A percentile compares a stretch with the other conserved stretches of the same genome.
phyloP scores from a whole-genome alignment of 2,797 vertebrate genomes.

The Crax fasciolata region DNA sequence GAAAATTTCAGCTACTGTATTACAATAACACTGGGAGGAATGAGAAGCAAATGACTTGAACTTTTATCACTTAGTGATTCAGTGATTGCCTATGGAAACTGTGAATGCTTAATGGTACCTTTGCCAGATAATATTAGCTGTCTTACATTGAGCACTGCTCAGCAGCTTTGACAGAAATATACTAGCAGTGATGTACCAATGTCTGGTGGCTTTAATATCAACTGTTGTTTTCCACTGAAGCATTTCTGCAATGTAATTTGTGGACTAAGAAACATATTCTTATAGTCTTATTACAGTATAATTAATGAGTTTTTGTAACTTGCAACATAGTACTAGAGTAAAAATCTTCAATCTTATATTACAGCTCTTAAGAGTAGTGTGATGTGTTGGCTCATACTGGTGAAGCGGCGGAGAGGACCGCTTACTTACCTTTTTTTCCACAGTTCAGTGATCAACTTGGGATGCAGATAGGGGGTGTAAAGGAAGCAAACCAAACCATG shows the following conservation, averaged over 20 bases:
- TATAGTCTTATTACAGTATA: not conserved
- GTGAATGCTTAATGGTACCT: constrained; percentile 1
- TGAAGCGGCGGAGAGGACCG: not conserved
- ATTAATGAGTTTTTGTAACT: not conserved
- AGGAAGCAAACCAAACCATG: not conserved
- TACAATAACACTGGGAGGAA: not conserved
- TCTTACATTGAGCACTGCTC: not conserved
- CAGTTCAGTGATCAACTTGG: not conserved
- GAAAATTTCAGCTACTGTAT: not conserved
- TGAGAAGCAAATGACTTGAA: not conserved
- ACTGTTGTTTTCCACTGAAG: not conserved
- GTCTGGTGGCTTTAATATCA: not conserved
- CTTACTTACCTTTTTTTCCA: not conserved
- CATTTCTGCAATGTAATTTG: not conserved
- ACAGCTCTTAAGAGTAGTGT: not conserved
- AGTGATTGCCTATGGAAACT: constrained; percentile 10
- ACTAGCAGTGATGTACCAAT: not conserved
- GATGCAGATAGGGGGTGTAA: not conserved
- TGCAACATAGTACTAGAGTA: not conserved
- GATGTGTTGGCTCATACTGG: not conserved
- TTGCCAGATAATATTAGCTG: not conserved
- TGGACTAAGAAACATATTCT: not conserved
- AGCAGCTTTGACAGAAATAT: not conserved
- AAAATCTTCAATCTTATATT: not conserved
- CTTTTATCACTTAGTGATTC: not conserved